phyloP scores from a whole-genome alignment of 2,888 invertebrate genomes.

The Vannuccia rotundouncinata region DNA sequence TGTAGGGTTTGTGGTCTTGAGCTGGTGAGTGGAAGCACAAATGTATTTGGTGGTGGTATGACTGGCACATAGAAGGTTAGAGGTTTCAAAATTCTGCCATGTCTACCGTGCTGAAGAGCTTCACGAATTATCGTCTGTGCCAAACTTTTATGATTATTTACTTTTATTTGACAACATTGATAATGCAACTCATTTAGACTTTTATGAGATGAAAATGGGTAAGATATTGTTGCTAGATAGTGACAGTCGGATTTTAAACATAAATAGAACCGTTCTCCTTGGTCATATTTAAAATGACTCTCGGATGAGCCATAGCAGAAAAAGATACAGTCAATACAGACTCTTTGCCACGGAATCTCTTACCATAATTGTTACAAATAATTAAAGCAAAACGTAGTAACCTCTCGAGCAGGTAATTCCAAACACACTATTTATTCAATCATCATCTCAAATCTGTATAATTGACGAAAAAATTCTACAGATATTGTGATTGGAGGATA shows the following conservation, averaged over 20 bases:
- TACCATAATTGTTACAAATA: not conserved
- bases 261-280: not conserved
- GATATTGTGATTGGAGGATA: too few species aligned
- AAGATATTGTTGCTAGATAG: not conserved
- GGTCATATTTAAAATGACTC: not conserved
- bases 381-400: too few species aligned
- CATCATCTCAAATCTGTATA: too few species aligned
- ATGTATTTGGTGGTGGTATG: too few species aligned
- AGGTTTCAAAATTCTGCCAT: not conserved
- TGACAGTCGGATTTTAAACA: not conserved
- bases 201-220: not conserved
- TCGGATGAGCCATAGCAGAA: not conserved
- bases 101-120: not conserved
- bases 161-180: not conserved
- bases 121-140: not conserved
- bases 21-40: too few species aligned
- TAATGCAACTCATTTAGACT: not conserved
- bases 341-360: not conserved
- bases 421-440: too few species aligned
- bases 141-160: not conserved
- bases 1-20: too few species aligned
- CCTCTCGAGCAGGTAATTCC: not conserved
- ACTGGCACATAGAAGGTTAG: too few species aligned
- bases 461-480: too few species aligned
- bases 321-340: not conserved